Percentiles rank a stretch among this genome's conserved stretches.
Conservation (phyloP, 2,797 vertebrate genomes). For the Gymnoscopelus microlampas region DNA sequence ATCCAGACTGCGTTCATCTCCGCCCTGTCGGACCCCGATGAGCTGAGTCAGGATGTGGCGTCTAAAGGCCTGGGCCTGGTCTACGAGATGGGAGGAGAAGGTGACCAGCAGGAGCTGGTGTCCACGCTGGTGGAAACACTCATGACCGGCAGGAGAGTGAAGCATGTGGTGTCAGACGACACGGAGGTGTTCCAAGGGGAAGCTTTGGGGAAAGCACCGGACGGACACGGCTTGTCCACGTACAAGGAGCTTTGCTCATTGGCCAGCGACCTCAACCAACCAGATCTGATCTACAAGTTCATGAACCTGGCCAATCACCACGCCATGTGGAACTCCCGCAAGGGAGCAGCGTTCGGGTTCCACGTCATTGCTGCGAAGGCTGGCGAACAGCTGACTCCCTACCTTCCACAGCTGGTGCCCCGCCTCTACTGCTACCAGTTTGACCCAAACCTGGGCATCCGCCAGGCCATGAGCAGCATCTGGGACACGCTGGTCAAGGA, state of each 20-base stretch:
- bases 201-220: slow-evolving; percentile 94
- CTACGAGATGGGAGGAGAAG: slow-evolving; percentile 94
- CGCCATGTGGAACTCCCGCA: slow-evolving; percentile 99
- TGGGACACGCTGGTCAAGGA: slow-evolving; percentile 97
- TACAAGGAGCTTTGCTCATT: slow-evolving; percentile 98
- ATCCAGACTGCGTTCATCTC: slow-evolving; percentile 97
- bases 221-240: slow-evolving; percentile 94
- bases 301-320: slow-evolving; percentile 99
- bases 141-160: slow-evolving; percentile 97
- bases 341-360: slow-evolving; percentile 99
- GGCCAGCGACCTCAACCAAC: slow-evolving; percentile 98
- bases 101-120: slow-evolving; percentile 94
- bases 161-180: slow-evolving; percentile 90
- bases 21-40: slow-evolving; percentile 93
- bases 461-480: slow-evolving; percentile 98
- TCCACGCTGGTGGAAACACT: slow-evolving; percentile 95
- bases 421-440: slow-evolving; percentile 98
- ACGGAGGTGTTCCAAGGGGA: slow-evolving; percentile 96
- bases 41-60: slow-evolving; percentile 96
- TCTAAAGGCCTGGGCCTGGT: slow-evolving; percentile 98
- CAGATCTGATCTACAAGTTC: slow-evolving; percentile 98
- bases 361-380: slow-evolving; percentile 95
- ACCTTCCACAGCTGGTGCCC: slow-evolving; percentile 92
- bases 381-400: slow-evolving; percentile 95
- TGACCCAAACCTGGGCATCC: slow-evolving; percentile 95